phyloP scores from a whole-genome alignment of 2,113 vertebrate species.

The Hystrix cristata region DNA sequence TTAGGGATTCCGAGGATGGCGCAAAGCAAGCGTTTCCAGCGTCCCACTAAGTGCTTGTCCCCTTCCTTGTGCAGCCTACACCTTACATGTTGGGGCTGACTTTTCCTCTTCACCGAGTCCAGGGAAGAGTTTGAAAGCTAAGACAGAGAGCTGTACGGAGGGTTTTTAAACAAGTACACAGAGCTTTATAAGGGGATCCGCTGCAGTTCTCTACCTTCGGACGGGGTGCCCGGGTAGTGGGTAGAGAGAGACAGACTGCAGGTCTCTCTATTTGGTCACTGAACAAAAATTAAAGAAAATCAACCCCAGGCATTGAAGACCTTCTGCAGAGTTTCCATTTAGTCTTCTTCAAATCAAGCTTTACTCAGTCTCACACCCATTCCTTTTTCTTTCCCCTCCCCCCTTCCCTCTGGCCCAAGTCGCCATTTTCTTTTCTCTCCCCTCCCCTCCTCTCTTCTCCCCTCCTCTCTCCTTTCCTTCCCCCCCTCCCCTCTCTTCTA shows the following conservation, averaged over 20 bases:
- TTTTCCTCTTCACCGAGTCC: neutral
- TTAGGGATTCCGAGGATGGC: neutral
- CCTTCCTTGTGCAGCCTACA: neutral
- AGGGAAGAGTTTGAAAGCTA: neutral
- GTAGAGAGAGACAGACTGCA: neutral
- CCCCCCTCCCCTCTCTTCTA: too few relatives aligned
- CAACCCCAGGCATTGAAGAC: neutral
- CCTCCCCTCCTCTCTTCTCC: neutral
- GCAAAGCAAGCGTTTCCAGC: neutral
- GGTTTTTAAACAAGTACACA: neutral
- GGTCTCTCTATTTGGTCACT: neutral
- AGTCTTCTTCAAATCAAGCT: neutral
- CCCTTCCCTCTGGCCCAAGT: neutral
- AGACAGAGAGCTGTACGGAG: neutral
- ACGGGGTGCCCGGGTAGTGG: neutral
- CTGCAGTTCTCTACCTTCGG: neutral
- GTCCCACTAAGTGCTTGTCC: neutral
- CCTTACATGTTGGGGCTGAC: neutral
- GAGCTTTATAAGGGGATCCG: neutral
- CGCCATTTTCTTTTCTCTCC: neutral
- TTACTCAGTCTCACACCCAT: neutral
- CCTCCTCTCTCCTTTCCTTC: neutral
- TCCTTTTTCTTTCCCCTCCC: neutral
- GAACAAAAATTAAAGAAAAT: constrained; percentile 12
- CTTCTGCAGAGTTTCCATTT: neutral